These are phyloP conservation scores for Amphimallon solstitiale DNA, from an alignment of 2,888 invertebrate species.

Conservation along the genomic window DNA sequence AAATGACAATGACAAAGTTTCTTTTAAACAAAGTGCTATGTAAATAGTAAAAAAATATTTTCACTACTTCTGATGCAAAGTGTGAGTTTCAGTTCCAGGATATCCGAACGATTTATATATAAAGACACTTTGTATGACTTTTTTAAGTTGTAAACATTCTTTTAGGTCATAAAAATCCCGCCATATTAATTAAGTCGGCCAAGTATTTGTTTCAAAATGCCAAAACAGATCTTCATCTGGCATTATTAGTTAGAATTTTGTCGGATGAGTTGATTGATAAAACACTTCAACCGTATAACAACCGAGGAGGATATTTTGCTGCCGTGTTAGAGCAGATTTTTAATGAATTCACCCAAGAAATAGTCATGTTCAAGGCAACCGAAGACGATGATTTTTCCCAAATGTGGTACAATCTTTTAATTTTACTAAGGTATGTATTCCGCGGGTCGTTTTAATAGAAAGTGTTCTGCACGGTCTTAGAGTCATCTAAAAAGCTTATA, in stretches of 20 bases:
- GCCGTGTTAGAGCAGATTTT: conserved; percentile 59
- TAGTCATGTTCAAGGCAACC: conserved; percentile 44
- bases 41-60: too few species aligned
- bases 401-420: conserved; percentile 60
- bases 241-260: conserved; percentile 70
- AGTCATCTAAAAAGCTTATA: too few species aligned
- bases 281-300: conserved; percentile 56
- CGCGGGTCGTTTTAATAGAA: too few species aligned
- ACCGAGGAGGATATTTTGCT: conserved; percentile 63
- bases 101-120: too few species aligned
- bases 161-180: conserved; percentile 70
- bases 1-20: too few species aligned
- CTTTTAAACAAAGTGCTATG: too few species aligned
- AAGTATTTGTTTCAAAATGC: conserved; percentile 71
- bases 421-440: conserved; percentile 55
- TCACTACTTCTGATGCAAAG: too few species aligned
- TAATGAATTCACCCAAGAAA: conserved; percentile 53
- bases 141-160: too few species aligned
- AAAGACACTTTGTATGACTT: too few species aligned
- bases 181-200: conserved; percentile 70
- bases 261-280: conserved; percentile 67
- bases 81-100: too few species aligned
- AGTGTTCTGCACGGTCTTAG: too few species aligned
- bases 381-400: conserved; percentile 53
- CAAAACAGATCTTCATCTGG: conserved; percentile 68